Evolutionary conservation across 2,888 invertebrate species (phyloP), one percentile per base, ranked within the genome.

Genomic region (Nasonovia ribisnigri): DNA sequence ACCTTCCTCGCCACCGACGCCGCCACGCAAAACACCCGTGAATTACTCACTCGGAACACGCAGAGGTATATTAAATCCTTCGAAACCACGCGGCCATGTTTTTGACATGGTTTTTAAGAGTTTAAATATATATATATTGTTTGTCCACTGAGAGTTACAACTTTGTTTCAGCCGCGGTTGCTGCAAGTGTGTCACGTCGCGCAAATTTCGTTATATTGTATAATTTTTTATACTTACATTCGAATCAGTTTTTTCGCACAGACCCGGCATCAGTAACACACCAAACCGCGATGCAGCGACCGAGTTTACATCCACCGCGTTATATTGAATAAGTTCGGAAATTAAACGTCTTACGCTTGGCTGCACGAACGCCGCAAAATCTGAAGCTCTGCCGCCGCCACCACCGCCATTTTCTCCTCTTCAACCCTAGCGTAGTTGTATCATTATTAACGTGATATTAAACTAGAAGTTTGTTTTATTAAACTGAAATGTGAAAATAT

Each of bases 251-350:
- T 51, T 57, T 89, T 57, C 13, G 24, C 42, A 16, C 88, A 16
- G 48, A 51, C n/a, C 20, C 29, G 46, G n/a, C 48, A 46, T 77
- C 77, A 77, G 77, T 77, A 77, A 77, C 77, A 77, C 36, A 48
- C 48, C 48, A 88, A 48, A 77, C 77, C 48, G n/a, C 87, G 87
- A n/a, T n/a, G 20, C 36, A 42, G 36, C 29, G 16, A 89, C 57
- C 36, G 20, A 48, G 8, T 91, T 91, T 77, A 42, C n/a, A 20
- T 13, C 36, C 48, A 1, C 90, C 8, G 54, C 10, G 84, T 43
- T 91, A 84, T 90, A 90, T 91, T 84, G 91, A 91, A 91, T 91
- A 91, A 91, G 51, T 91, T 91, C 42, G 54, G 42, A 91, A 91
- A 91, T 54, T 51, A 84, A 91, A 91, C n/a, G 54, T 84, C 84